Conservation (phyloP, 2,888 invertebrate species). For the Drosophila mulleri region DNA sequence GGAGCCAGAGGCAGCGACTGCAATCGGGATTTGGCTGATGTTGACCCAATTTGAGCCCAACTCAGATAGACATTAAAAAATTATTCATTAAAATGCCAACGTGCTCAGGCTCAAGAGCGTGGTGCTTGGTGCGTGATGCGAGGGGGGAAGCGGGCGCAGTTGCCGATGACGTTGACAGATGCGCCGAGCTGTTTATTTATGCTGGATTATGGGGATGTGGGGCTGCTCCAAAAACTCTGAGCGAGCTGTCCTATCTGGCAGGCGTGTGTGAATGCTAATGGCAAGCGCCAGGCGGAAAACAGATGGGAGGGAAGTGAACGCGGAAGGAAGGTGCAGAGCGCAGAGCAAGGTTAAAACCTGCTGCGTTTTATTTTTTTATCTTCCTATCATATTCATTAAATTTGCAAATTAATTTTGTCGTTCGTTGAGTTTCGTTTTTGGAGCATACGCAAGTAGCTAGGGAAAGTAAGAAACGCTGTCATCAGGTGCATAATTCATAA, state of each 20-base stretch:
- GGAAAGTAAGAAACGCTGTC: constrained; percentile 10
- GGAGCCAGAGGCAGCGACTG: background rate
- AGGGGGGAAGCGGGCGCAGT: constrained; percentile 12
- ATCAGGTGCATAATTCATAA: constrained; percentile 62
- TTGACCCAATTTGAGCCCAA: constrained; percentile 41
- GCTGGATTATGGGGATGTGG: constrained; percentile 36
- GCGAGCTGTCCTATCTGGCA: constrained; percentile 24
- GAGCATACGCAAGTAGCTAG: constrained; percentile 49
- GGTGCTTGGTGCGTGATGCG: background rate
- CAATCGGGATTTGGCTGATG: constrained; percentile 23
- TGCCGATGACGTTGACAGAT: constrained; percentile 70
- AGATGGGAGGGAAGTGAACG: background rate
- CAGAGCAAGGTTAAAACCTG: constrained; percentile 16
- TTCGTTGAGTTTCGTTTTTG: constrained; percentile 69
- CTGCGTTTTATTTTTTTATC: constrained; percentile 29
- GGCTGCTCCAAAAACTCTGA: constrained; percentile 18
- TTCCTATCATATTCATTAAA: constrained; percentile 68
- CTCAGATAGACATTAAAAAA: constrained; percentile 59
- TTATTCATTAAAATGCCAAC: constrained; percentile 69
- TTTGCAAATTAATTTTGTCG: constrained; percentile 76
- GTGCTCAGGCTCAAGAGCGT: background rate
- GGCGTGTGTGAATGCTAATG: constrained; percentile 50
- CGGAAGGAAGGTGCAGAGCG: background rate
- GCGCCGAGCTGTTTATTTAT: constrained; percentile 59
- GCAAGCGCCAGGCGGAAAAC: constrained; percentile 11